phyloP scores from a whole-genome alignment of 2,113 vertebrate genomes.

The Halcyon senegalensis region DNA sequence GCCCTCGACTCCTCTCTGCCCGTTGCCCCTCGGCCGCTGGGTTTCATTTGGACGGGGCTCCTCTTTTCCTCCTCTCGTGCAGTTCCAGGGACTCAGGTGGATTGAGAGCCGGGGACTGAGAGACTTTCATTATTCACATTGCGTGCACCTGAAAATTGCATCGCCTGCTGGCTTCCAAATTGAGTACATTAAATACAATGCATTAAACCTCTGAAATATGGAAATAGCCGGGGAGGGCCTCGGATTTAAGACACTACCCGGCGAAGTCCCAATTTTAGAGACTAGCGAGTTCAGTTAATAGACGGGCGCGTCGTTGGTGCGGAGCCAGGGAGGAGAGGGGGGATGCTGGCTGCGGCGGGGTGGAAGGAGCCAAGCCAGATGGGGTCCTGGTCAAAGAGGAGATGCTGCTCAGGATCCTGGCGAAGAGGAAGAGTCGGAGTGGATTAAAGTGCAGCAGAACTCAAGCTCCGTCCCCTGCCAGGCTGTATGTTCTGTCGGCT shows the following conservation, averaged over 20 bases:
- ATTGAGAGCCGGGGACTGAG: neutral
- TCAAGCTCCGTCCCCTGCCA: neutral
- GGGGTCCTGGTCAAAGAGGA: neutral
- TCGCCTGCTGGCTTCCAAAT: conserved; percentile 46
- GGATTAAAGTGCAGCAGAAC: neutral
- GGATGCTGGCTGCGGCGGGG: neutral
- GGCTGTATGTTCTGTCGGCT: fast-evolving
- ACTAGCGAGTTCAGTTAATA: neutral
- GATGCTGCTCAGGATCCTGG: neutral
- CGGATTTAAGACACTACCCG: neutral
- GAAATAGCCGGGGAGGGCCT: conserved; percentile 15
- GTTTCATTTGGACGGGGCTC: neutral
- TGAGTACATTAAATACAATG: conserved; percentile 28
- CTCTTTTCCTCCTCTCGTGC: neutral
- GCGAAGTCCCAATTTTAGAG: neutral
- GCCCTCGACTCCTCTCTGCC: neutral
- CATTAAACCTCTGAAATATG: conserved; percentile 28
- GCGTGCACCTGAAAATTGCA: conserved; percentile 25
- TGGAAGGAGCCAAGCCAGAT: neutral
- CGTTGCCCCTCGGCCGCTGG: neutral
- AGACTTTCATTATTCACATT: neutral
- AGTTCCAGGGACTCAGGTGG: conserved; percentile 30
- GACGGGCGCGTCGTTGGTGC: neutral
- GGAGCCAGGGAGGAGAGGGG: neutral
- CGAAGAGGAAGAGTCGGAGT: neutral